These are phyloP conservation scores for Podarcis raffonei DNA, from an alignment of 2,113 vertebrate species.

Conservation along the genomic window DNA sequence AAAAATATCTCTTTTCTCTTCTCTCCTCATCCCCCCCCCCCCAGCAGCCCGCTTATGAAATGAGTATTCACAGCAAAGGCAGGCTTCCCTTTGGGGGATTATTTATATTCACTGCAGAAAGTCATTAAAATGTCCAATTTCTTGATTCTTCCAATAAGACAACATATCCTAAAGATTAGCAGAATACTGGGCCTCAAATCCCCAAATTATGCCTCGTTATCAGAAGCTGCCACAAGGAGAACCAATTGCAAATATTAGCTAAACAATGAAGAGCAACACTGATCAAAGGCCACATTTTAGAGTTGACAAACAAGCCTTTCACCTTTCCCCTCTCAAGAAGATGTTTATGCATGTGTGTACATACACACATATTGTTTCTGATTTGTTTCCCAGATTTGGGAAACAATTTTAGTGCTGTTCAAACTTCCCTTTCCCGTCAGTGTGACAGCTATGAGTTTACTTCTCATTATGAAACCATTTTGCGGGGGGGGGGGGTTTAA, in stretches of 20 bases:
- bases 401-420: too few relatives aligned
- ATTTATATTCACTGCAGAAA: slow-evolving; percentile 68
- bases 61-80: slow-evolving; percentile 32
- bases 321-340: not conserved
- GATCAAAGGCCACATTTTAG: not conserved
- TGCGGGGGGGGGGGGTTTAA: fast-evolving
- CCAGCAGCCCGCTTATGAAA: slow-evolving; percentile 44
- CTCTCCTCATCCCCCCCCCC: not conserved
- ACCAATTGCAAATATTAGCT: slow-evolving; percentile 58
- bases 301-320: not conserved
- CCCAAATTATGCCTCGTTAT: slow-evolving; percentile 52
- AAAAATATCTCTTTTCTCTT: slow-evolving; percentile 42
- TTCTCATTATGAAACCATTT: too few relatives aligned
- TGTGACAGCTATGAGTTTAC: too few relatives aligned
- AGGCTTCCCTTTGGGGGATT: slow-evolving; percentile 56
- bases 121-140: slow-evolving; percentile 66
- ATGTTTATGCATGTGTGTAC: too few relatives aligned
- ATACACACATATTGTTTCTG: too few relatives aligned
- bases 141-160: slow-evolving; percentile 55
- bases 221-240: slow-evolving; percentile 47
- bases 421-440: too few relatives aligned
- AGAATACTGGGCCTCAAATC: slow-evolving; percentile 51
- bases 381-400: too few relatives aligned
- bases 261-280: not conserved
- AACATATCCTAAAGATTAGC: slow-evolving; percentile 60